Percentiles rank a stretch among this genome's conserved stretches.
Conservation (phyloP, 2,888 invertebrate species). For the Epirrhoe alternata region DNA sequence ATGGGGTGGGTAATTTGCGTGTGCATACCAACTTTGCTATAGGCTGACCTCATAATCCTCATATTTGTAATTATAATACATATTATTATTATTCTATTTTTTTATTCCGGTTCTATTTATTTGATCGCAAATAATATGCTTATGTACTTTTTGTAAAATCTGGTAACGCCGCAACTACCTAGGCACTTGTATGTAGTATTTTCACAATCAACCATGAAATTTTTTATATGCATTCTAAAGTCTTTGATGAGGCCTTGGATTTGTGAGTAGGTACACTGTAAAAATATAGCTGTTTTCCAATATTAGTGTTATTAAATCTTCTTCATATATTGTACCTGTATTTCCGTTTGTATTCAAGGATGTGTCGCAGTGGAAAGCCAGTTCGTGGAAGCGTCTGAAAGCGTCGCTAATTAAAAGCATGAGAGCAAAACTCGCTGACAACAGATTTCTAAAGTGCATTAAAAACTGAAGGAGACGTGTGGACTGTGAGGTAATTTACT, state of each 20-base stretch:
- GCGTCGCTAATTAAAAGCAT: conserved; percentile 15
- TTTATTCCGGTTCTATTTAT: background rate
- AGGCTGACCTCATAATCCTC: background rate
- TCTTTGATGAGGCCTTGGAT: too few relatives aligned
- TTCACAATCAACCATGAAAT: too few relatives aligned
- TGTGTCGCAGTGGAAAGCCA: background rate
- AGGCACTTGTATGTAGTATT: too few relatives aligned
- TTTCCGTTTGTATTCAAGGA: background rate
- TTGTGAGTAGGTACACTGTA: too few relatives aligned
- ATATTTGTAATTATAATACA: too few relatives aligned
- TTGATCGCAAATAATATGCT: background rate
- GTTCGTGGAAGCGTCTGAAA: conserved; percentile 15
- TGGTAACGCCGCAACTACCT: too few relatives aligned
- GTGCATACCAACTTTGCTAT: conserved; percentile 1
- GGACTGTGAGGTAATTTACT: too few relatives aligned
- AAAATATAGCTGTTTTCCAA: too few relatives aligned
- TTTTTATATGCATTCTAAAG: too few relatives aligned
- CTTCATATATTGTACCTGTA: background rate
- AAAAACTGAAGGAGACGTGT: background rate
- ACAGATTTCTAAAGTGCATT: background rate
- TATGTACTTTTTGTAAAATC: too few relatives aligned
- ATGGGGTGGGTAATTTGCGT: conserved; percentile 9
- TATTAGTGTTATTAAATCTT: too few relatives aligned
- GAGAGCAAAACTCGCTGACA: conserved; percentile 3
- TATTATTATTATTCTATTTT: too few relatives aligned